phyloP scores from a whole-genome alignment of 2,113 vertebrate genomes.

The Gadus macrocephalus region DNA sequence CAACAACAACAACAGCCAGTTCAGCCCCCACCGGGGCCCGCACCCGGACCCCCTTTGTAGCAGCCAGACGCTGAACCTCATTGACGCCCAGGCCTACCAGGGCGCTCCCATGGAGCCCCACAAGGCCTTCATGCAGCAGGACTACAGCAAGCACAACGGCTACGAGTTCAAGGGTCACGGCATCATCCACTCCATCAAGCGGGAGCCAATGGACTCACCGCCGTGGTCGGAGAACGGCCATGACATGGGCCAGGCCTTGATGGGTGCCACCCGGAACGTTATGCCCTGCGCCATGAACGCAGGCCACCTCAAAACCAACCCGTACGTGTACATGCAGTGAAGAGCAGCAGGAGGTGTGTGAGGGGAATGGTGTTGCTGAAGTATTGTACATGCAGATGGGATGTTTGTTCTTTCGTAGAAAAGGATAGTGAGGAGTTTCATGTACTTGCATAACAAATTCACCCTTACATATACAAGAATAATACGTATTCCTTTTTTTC shows the following conservation, averaged over 20 bases:
- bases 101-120: constrained; percentile 56
- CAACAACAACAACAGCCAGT: constrained; percentile 26
- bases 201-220: constrained; percentile 85
- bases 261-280: constrained; percentile 66
- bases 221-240: constrained; percentile 68
- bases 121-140: constrained; percentile 68
- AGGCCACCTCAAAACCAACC: constrained; percentile 63
- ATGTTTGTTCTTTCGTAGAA: no score
- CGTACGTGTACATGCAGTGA: constrained; percentile 72
- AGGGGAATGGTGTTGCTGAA: no score
- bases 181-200: constrained; percentile 81
- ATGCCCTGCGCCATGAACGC: constrained; percentile 67
- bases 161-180: constrained; percentile 78
- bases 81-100: constrained; percentile 66
- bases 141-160: constrained; percentile 65
- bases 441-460: no score
- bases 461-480: no score
- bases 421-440: no score
- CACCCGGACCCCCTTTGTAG: constrained; percentile 69
- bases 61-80: constrained; percentile 64
- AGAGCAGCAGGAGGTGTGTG: background rate
- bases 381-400: no score
- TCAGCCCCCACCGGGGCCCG: constrained; percentile 67
- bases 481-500: no score
- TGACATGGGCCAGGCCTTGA: constrained; percentile 57